phyloP scores from a whole-genome alignment of 2,113 vertebrate genomes.

The Ceratotherium simum region DNA sequence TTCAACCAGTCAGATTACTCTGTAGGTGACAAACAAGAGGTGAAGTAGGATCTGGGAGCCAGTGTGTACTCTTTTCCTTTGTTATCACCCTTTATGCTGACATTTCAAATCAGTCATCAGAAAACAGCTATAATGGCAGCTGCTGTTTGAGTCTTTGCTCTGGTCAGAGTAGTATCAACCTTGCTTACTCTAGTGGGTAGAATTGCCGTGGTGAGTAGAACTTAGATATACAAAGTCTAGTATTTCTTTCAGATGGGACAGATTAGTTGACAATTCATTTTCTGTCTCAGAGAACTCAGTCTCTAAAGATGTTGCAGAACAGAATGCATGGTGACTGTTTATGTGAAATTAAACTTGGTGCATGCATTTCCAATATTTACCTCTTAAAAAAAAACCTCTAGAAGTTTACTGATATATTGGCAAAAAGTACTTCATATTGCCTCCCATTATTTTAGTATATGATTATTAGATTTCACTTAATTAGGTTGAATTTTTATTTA shows the following conservation, averaged over 20 bases:
- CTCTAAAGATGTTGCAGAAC: neutral
- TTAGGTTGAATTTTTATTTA: neutral
- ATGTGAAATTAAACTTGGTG: neutral
- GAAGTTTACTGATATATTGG: neutral
- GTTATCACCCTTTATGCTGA: neutral
- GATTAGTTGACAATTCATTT: neutral
- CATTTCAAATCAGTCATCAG: neutral
- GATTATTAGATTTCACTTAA: neutral
- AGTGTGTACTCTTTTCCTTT: neutral
- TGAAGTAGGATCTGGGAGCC: neutral
- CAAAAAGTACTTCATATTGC: neutral
- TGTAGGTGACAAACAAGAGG: neutral
- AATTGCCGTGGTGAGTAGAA: neutral
- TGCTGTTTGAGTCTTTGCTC: neutral
- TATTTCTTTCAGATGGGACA: neutral
- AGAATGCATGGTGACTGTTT: neutral
- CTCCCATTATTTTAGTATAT: neutral
- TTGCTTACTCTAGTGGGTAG: neutral
- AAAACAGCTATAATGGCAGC: neutral
- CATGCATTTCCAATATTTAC: neutral
- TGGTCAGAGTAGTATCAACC: neutral
- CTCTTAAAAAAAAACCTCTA: neutral
- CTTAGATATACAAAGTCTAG: neutral
- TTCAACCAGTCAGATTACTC: neutral
- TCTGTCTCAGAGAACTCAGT: neutral